phyloP scores from a whole-genome alignment of 2,888 invertebrate species.

The Morpho achilles region DNA sequence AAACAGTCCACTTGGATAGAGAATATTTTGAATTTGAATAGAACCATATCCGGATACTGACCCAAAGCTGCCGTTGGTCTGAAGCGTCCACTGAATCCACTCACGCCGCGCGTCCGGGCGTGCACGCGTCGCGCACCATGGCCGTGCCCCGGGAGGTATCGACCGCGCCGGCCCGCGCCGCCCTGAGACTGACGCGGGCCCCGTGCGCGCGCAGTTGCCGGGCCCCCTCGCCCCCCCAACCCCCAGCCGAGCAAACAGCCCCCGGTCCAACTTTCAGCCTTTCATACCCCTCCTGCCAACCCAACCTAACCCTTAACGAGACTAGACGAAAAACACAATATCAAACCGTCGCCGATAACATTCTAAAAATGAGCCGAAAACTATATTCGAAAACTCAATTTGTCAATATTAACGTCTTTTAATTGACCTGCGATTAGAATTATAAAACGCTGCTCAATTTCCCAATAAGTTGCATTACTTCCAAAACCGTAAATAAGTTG shows the following conservation, averaged over 20 bases:
- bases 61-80: constrained; percentile 44
- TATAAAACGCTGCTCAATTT: too few relatives aligned
- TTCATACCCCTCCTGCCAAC: constrained; percentile 15
- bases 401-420: too few relatives aligned
- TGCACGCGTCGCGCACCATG: constrained; percentile 61
- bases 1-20: too few relatives aligned
- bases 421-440: too few relatives aligned
- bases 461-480: too few relatives aligned
- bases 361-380: not conserved
- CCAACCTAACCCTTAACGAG: constrained; percentile 1
- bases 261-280: constrained; percentile 26
- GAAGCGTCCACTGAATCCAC: constrained; percentile 43
- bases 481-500: too few relatives aligned
- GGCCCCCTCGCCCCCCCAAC: constrained; percentile 29
- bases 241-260: constrained; percentile 34
- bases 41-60: constrained; percentile 37
- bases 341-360: not conserved
- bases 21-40: not conserved
- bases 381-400: too few relatives aligned
- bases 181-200: constrained; percentile 51
- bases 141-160: constrained; percentile 65
- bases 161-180: constrained; percentile 65
- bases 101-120: constrained; percentile 54
- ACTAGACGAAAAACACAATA: not conserved
- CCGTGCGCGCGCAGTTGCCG: constrained; percentile 61